Base-by-base conservation (phyloP, 2,797 vertebrate genomes). In the Decapterus maruadsi region DNA sequence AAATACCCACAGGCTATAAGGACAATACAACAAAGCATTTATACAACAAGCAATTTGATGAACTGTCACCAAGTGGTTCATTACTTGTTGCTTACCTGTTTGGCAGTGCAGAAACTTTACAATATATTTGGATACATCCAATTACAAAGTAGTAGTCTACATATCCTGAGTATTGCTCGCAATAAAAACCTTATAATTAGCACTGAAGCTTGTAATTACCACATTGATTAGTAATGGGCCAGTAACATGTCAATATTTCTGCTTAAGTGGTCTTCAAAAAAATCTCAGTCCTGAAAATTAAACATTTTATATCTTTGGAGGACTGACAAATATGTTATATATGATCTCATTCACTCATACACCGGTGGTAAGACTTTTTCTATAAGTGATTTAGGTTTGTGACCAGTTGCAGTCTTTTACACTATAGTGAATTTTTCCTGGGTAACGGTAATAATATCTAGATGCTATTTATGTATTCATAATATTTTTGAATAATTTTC, bases 101-200 rank as follows among this genome's bases (percentile, higher is more conserved):
- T 63, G 17, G 62, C 46, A 31, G 20, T 19, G 29, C 29, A 53
- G 45, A 78, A 64, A 43, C 10, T 56, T 65, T 51, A 16, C 43
- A 5, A 54, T 67, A 3, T 59, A 19, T 56, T 66, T 0, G 34
- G 29, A 26, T 43, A 17, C 45, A 40, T 84, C 68, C 48, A 72
- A 61, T 74, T 42, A 63, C 11, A 69, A 67, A 67, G 29, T 38
- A 20, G 38, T 50, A 5, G 42, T 17, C 65, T 53, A 62, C 68
- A 78, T n/a, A 55, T 55, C 16, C 38, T 3, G 45, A n/a, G 36
- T 36, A 36, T 34, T 68, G 55, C 31, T 42, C 29, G 19, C 51
- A 76, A 65, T 80, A 73, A 73, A 81, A 81, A 77, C 46, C 19
- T n/a, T 57, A 53, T 73, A 62, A 74, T 79, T 82, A 67, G 56